These are phyloP conservation scores for Xestia xanthographa DNA, from an alignment of 2,888 invertebrate genomes.

Conservation along the genomic window DNA sequence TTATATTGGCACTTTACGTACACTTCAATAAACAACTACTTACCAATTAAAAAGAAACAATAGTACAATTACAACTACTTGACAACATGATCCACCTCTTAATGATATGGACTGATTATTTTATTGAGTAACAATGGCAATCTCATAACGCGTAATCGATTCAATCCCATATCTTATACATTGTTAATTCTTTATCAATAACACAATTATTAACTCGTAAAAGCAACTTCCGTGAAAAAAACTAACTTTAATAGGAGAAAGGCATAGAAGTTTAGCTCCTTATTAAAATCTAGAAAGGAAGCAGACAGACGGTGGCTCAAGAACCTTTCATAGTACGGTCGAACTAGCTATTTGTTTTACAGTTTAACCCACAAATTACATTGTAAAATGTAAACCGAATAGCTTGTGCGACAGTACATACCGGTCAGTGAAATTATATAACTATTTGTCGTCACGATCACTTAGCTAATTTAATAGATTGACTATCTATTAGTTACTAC, in stretches of 20 bases:
- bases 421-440: slow-evolving; percentile 9
- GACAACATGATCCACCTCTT: slow-evolving; percentile 68
- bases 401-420: not conserved
- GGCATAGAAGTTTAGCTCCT: slow-evolving; percentile 20
- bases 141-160: slow-evolving; percentile 43
- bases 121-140: slow-evolving; percentile 51
- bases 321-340: not conserved
- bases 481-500: not conserved
- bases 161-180: slow-evolving; percentile 32
- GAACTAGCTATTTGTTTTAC: no score
- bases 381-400: no score
- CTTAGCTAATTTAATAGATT: slow-evolving; percentile 10
- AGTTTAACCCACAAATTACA: no score
- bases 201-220: slow-evolving; percentile 44
- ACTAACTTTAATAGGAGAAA: slow-evolving; percentile 14
- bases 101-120: slow-evolving; percentile 60
- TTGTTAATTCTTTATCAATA: slow-evolving; percentile 38
- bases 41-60: slow-evolving; percentile 69
- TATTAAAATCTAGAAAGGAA: slow-evolving; percentile 38
- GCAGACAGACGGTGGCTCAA: not conserved
- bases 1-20: slow-evolving; percentile 22
- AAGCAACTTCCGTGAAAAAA: slow-evolving; percentile 28
- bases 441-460: slow-evolving; percentile 18
- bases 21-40: slow-evolving; percentile 24
- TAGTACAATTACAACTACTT: slow-evolving; percentile 65